Base-by-base conservation (phyloP, 2,113 vertebrate genomes). In the Platichthys flesus region DNA sequence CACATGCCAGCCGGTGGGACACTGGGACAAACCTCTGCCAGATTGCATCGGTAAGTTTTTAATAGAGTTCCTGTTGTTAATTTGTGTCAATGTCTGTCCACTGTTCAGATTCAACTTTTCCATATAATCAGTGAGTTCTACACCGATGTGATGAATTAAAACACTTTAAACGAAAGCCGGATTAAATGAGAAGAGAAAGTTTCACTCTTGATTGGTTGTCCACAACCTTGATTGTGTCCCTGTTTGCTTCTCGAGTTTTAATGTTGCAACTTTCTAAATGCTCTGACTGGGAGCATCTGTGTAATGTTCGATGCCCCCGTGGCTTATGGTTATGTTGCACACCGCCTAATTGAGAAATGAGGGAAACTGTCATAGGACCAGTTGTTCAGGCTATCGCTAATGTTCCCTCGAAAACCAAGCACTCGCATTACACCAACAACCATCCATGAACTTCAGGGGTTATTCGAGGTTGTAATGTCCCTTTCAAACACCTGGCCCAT, bases 1-100 rank as follows among this genome's bases (percentile, higher is more conserved):
- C 80, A 95, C 97, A 88, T 99, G 98, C 82, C 97, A 97, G 51
- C 97, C 97, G 3, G 95, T 93, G 78, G 97, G 97, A 26, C 95
- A 98, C 23, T 99, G 98, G 98, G 97, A 99, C 91, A 99, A 97
- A 86, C 96, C 96, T 75, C 92, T 99, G 16, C 98, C 97, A 52
- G 97, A 99, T 89, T 99, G 98, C 91, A 96, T 98, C 69, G 97
- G 98, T 99, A 96, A 93, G 92, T 67, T 61, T 90, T 63, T 68
- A 2, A 93, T 54, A 68, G 23, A 42, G 61, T 9, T 69, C 37
- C 40, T n/a, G 16, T 10, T 58, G 37, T 66, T 42, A 55, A 18
- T 51, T 6, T 69, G 10, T 75, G 14, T 59, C 12, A 1, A 21
- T 55, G 24, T 35, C n/a, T 60, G 6, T 73, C 9, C 54, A 35